Evolutionary conservation across 2,797 vertebrate genomes (phyloP).

Genomic region (Sparidentex hasta): DNA sequence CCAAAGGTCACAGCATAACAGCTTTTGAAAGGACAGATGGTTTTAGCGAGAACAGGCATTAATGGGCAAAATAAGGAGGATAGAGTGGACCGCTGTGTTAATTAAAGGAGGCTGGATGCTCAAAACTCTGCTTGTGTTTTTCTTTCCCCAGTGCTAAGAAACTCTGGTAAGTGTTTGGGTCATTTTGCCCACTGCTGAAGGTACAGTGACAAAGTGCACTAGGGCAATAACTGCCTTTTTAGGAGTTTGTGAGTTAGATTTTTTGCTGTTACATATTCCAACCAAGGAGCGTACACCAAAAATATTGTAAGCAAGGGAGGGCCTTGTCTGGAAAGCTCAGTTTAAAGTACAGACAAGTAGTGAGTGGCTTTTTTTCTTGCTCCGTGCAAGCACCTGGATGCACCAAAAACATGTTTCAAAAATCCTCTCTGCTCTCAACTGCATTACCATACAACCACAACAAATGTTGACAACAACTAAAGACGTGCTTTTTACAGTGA

Average conservation of each 20-base stretch:
- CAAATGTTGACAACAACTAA: slow-evolving; percentile 30
- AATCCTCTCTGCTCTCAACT: neutral
- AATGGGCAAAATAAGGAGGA: slow-evolving; percentile 16
- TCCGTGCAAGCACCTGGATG: neutral
- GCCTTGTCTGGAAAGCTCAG: neutral
- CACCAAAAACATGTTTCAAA: neutral
- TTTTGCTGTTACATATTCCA: neutral
- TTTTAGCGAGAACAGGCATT: slow-evolving; percentile 1
- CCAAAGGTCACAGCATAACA: slow-evolving; percentile 17
- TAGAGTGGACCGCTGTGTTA: slow-evolving; percentile 1
- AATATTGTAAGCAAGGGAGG: neutral
- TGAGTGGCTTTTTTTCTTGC: neutral
- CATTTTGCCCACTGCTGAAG: neutral
- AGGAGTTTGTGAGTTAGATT: neutral
- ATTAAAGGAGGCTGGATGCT: slow-evolving; percentile 15
- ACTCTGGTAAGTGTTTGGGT: neutral
- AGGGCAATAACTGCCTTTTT: neutral
- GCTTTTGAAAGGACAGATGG: slow-evolving; percentile 19
- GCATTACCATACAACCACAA: neutral
- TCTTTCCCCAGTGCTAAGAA: neutral
- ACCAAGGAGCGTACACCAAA: neutral
- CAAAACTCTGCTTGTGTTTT: neutral
- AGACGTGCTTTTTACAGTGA: slow-evolving; percentile 25
- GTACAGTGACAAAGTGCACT: neutral
- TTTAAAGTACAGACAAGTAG: too few species aligned